phyloP scores from a whole-genome alignment of 1,140 invertebrate species.

The Campoletis sonorensis region DNA sequence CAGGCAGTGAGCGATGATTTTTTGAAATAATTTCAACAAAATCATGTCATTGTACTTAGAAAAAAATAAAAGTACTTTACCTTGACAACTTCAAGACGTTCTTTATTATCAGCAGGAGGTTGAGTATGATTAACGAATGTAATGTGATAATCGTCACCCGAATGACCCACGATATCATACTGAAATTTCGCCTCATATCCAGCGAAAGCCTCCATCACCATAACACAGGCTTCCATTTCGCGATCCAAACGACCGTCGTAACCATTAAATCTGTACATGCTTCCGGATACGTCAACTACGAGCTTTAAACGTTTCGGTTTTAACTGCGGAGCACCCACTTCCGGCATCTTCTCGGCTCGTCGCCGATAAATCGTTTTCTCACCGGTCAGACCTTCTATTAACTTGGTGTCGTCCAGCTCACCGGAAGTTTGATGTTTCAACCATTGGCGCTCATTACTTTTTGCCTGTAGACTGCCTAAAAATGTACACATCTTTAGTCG shows the following conservation, averaged over 20 bases:
- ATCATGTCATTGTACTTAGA: too few species aligned
- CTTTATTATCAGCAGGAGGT: conserved; percentile 92
- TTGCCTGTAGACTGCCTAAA: conserved; percentile 87
- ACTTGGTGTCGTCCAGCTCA: conserved; percentile 95
- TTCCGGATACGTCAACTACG: conserved; percentile 95
- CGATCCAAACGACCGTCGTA: conserved; percentile 95
- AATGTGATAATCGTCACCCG: conserved; percentile 90
- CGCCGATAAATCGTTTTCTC: conserved; percentile 94
- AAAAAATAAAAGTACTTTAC: conserved; percentile 65
- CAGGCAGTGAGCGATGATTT: too few species aligned
- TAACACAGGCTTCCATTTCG: conserved; percentile 93
- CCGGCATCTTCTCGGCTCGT: conserved; percentile 88
- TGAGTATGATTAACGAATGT: conserved; percentile 84
- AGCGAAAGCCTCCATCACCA: conserved; percentile 96
- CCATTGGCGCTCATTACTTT: conserved; percentile 96
- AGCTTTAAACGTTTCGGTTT: conserved; percentile 94
- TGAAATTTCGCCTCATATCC: conserved; percentile 93
- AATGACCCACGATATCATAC: conserved; percentile 97
- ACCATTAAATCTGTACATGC: conserved; percentile 97
- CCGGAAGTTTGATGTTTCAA: conserved; percentile 93
- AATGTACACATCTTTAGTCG: too few species aligned
- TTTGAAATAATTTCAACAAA: too few species aligned
- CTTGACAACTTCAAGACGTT: conserved; percentile 87
- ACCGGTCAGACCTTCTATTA: conserved; percentile 95
- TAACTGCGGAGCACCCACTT: conserved; percentile 88